Evolutionary conservation across 2,797 vertebrate species (phyloP).

Genomic region (Paramormyrops hopkinsi): DNA sequence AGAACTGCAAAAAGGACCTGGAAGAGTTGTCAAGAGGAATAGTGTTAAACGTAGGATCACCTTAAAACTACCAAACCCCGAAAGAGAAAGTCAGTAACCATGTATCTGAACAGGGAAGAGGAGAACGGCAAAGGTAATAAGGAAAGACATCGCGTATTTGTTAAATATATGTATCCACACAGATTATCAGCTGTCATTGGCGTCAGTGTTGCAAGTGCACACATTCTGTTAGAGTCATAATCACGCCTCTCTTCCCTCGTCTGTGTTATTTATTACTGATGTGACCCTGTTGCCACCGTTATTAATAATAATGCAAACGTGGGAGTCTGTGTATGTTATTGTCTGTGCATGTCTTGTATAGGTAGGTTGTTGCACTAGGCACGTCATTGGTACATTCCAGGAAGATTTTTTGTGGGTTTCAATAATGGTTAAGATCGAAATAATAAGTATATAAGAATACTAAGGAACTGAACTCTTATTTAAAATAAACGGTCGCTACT

Average conservation of each 20-base stretch:
- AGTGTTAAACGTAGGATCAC: constrained; percentile 41
- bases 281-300: constrained; percentile 25
- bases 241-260: constrained; percentile 28
- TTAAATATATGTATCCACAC: constrained; percentile 19
- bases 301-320: constrained; percentile 46
- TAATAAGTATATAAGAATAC: background rate
- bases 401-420: background rate
- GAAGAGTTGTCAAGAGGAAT: constrained; percentile 57
- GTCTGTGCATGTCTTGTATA: background rate
- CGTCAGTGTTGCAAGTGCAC: background rate
- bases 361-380: background rate
- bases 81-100: constrained; percentile 51
- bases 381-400: background rate
- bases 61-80: constrained; percentile 38
- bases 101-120: constrained; percentile 75
- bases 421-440: background rate
- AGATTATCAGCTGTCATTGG: constrained; percentile 52
- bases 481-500: background rate
- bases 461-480: background rate
- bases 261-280: constrained; percentile 16
- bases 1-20: constrained; percentile 43
- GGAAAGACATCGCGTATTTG: constrained; percentile 22
- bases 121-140: constrained; percentile 67
- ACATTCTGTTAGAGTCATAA: constrained; percentile 20
- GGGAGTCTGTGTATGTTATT: constrained; percentile 53